Evolutionary conservation across 2,888 invertebrate species (phyloP).

Genomic region (Nomada flava): DNA sequence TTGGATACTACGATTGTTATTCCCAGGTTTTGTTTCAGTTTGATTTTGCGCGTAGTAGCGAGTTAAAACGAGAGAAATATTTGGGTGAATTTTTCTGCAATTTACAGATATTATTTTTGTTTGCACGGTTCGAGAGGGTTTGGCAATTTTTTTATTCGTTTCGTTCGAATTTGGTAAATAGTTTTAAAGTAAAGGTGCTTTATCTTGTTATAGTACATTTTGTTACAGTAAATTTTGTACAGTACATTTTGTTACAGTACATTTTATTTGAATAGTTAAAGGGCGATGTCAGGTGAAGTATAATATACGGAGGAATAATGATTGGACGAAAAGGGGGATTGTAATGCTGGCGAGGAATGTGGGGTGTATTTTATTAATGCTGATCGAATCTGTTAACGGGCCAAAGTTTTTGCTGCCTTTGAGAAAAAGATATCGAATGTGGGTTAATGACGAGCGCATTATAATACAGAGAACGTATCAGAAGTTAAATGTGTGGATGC

Average conservation of each 20-base stretch:
- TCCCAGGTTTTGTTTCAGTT: not conserved
- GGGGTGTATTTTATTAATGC: not conserved
- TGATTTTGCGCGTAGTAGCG: not conserved
- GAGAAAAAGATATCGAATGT: constrained; percentile 1
- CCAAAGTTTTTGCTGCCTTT: not conserved
- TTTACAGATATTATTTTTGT: not conserved
- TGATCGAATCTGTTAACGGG: not conserved
- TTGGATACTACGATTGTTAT: not conserved
- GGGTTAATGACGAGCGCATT: constrained; percentile 1
- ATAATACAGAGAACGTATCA: not conserved
- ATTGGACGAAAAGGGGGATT: too few relatives aligned
- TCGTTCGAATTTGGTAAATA: too few relatives aligned
- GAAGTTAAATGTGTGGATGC: constrained; percentile 6
- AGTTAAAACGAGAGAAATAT: too few relatives aligned
- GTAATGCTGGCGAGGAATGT: not conserved
- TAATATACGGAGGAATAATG: too few relatives aligned
- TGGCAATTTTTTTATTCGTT: too few relatives aligned
- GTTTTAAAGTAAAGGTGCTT: too few relatives aligned
- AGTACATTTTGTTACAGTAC: too few relatives aligned
- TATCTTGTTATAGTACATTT: too few relatives aligned
- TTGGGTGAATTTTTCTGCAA: not conserved
- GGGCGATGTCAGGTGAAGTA: too few relatives aligned
- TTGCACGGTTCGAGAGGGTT: too few relatives aligned
- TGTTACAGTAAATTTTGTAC: too few relatives aligned
- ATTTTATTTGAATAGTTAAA: too few relatives aligned